Conservation (phyloP, 2,797 vertebrate genomes). For the Pseudocheirus occidentalis region DNA sequence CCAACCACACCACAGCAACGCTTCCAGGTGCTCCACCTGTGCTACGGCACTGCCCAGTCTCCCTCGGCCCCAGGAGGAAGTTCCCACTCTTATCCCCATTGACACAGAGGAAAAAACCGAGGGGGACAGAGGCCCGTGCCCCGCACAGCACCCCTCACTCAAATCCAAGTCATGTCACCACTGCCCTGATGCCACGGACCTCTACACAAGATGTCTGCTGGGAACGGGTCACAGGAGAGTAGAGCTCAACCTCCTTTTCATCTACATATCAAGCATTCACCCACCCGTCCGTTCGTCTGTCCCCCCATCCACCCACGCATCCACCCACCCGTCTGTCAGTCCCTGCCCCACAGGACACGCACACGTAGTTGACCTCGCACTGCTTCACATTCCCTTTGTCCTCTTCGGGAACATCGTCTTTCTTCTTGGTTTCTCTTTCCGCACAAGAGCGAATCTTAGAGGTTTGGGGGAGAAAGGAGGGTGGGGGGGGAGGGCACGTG, state of each 20-base stretch:
- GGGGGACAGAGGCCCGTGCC: neutral
- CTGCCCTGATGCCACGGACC: no score
- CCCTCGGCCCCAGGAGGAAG: neutral
- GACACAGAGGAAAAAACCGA: neutral
- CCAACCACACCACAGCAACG: fast-evolving
- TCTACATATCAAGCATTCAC: neutral
- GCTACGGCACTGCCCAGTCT: neutral
- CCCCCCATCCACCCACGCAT: no score
- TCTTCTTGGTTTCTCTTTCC: conserved; percentile 91
- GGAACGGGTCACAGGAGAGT: neutral
- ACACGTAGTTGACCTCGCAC: conserved; percentile 99
- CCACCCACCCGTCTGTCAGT: fast-evolving
- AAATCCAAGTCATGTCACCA: no score
- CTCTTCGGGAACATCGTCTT: conserved; percentile 95
- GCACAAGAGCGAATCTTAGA: conserved; percentile 93
- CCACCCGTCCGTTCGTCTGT: no score
- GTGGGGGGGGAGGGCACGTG: neutral
- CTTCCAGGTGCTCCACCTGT: neutral
- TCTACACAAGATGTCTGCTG: neutral
- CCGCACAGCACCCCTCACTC: no score
- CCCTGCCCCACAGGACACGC: conserved; percentile 79
- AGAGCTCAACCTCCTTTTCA: neutral
- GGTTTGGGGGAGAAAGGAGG: conserved; percentile 48
- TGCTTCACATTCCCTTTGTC: conserved; percentile 96
- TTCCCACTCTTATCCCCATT: neutral